Percentiles rank a stretch among this genome's conserved stretches.
Evolutionary conservation across 2,113 vertebrate species (phyloP).

Genomic region (Montifringilla adamsi): DNA sequence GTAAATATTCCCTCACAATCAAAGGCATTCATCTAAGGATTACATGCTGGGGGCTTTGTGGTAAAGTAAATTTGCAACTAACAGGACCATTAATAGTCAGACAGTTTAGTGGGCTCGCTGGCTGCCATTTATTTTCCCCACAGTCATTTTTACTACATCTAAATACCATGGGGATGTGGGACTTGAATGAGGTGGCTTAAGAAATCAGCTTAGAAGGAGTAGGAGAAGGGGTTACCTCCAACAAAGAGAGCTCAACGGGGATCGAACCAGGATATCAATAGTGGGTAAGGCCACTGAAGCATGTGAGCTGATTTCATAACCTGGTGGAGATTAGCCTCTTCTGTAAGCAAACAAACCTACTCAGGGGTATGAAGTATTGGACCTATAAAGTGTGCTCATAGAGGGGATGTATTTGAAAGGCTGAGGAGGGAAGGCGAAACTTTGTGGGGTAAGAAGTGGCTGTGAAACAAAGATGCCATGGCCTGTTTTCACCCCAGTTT

Average conservation of each 20-base stretch:
- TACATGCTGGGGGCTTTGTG: slow-evolving; percentile 50
- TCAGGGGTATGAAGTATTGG: neutral
- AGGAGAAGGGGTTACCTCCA: slow-evolving; percentile 14
- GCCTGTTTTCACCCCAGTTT: neutral
- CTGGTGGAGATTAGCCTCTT: neutral
- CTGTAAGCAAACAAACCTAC: neutral
- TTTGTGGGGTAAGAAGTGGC: neutral
- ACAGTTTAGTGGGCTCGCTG: neutral
- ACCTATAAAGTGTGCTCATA: neutral
- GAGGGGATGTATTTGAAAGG: neutral
- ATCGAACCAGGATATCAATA: neutral
- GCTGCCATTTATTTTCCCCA: slow-evolving; percentile 21
- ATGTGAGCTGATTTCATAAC: slow-evolving; percentile 58
- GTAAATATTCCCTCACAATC: slow-evolving; percentile 57
- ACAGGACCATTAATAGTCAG: slow-evolving; percentile 42
- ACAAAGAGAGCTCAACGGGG: neutral
- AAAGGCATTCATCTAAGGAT: slow-evolving; percentile 60
- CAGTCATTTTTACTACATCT: slow-evolving; percentile 38
- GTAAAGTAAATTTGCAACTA: slow-evolving; percentile 52
- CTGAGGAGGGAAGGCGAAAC: neutral
- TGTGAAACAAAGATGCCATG: neutral
- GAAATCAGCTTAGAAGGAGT: slow-evolving; percentile 35
- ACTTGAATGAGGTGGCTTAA: slow-evolving; percentile 10
- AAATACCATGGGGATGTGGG: neutral
- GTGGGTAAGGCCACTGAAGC: neutral